These are phyloP conservation scores for Furcifer pardalis DNA, from an alignment of 2,797 vertebrate species.

Conservation along the genomic window DNA sequence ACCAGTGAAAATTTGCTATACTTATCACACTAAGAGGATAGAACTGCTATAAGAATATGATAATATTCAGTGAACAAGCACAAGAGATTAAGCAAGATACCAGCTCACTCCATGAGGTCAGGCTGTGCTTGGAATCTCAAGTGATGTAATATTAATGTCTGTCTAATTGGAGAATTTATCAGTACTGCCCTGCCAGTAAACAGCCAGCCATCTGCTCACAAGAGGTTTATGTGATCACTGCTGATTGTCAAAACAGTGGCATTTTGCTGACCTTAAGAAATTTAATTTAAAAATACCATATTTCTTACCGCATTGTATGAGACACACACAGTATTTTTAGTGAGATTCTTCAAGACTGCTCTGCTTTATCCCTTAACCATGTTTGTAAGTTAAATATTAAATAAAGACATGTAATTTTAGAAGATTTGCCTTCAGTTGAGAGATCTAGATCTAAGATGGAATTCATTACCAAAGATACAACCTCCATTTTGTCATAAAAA, in stretches of 20 bases:
- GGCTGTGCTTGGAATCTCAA: constrained; percentile 65
- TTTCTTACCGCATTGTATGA: constrained; percentile 53
- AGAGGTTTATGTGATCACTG: constrained; percentile 68
- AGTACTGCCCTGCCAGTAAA: constrained; percentile 68
- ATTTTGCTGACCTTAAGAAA: constrained; percentile 74
- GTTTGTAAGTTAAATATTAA: constrained; percentile 35
- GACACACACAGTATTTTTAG: constrained; percentile 56
- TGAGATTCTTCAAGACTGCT: constrained; percentile 50
- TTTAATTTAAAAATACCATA: constrained; percentile 70
- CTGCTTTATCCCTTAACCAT: constrained; percentile 42
- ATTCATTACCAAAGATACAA: neutral
- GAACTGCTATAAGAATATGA: constrained; percentile 63
- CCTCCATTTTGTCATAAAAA: neutral
- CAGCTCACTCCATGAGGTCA: constrained; percentile 65
- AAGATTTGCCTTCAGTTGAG: neutral
- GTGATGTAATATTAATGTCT: constrained; percentile 76
- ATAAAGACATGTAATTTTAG: neutral
- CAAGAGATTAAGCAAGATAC: constrained; percentile 68
- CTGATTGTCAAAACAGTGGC: constrained; percentile 64
- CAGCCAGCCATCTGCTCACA: constrained; percentile 67
- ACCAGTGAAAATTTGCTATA: constrained; percentile 62
- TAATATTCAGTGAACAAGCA: constrained; percentile 58
- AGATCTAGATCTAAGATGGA: neutral
- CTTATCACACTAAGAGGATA: constrained; percentile 64
- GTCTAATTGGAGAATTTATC: constrained; percentile 75